A percentile compares a stretch with the other conserved stretches of the same genome.
phyloP scores from a whole-genome alignment of 2,888 invertebrate genomes.

The Kuschelorhynchus macadamiae region DNA sequence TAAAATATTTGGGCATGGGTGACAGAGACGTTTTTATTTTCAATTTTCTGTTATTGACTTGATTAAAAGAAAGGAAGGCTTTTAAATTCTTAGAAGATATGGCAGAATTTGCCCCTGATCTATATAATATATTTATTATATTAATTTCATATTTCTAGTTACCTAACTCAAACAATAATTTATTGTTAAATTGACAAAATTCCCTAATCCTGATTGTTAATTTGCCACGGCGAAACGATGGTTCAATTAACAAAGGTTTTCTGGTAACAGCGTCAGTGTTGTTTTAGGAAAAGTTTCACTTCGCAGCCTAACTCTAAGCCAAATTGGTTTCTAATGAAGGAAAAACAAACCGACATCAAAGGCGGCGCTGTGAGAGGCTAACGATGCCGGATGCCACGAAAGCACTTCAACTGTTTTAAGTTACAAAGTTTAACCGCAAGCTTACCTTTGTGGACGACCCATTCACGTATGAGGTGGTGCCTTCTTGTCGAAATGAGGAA shows the following conservation, averaged over 20 bases:
- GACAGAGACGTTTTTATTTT: no score
- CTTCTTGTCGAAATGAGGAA: no score
- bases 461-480: not conserved
- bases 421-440: constrained; percentile 13
- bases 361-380: constrained; percentile 19
- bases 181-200: no score
- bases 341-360: constrained; percentile 43
- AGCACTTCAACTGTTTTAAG: constrained; percentile 34
- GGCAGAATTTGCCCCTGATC: no score
- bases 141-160: no score
- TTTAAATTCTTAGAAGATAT: no score
- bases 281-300: constrained; percentile 6
- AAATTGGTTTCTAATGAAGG: constrained; percentile 43
- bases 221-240: not conserved
- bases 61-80: no score
- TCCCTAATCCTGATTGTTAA: no score
- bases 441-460: not conserved
- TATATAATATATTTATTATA: no score
- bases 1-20: no score
- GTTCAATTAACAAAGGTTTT: constrained; percentile 1
- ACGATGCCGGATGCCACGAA: constrained; percentile 26
- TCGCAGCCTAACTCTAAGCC: not conserved
- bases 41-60: no score
- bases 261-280: constrained; percentile 4
- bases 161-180: no score